Evolutionary conservation across 1,140 invertebrate species (phyloP).

Genomic region (Bombus haemorrhoidalis): DNA sequence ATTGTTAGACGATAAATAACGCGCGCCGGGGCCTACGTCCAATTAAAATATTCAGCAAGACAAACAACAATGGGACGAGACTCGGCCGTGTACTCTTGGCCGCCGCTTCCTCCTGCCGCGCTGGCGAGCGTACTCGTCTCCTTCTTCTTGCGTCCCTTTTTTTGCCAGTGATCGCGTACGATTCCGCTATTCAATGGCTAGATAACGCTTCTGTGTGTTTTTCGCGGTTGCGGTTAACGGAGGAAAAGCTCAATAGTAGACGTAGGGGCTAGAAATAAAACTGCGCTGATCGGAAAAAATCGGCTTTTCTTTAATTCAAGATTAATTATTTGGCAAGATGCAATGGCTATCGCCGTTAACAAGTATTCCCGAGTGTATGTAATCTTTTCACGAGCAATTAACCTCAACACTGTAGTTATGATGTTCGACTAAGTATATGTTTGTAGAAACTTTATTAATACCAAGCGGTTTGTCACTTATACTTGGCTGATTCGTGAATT

Average conservation of each 20-base stretch:
- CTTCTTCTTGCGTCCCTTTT: slow-evolving; percentile 35
- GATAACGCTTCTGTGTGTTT: not conserved
- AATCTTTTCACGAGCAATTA: too few relatives aligned
- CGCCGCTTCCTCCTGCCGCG: slow-evolving; percentile 32
- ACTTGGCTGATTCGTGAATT: not conserved
- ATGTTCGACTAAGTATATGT: too few relatives aligned
- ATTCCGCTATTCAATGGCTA: slow-evolving; percentile 16
- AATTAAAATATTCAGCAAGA: slow-evolving; percentile 83
- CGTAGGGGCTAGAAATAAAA: too few relatives aligned
- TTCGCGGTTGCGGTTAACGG: too few relatives aligned
- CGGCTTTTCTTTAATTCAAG: too few relatives aligned
- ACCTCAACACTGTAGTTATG: too few relatives aligned
- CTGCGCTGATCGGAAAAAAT: too few relatives aligned
- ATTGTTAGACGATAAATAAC: slow-evolving; percentile 83
- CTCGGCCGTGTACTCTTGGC: slow-evolving; percentile 46
- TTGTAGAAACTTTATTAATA: too few relatives aligned
- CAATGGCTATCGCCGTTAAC: too few relatives aligned
- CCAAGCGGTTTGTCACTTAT: not conserved
- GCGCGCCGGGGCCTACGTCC: slow-evolving; percentile 70
- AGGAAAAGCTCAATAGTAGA: too few relatives aligned
- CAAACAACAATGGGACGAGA: slow-evolving; percentile 81
- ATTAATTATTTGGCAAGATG: too few relatives aligned
- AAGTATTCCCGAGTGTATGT: too few relatives aligned
- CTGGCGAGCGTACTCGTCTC: slow-evolving; percentile 15
- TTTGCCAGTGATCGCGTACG: slow-evolving; percentile 22